Evolutionary conservation across 2,113 vertebrate genomes (phyloP).

Genomic region (Petroica traversi): DNA sequence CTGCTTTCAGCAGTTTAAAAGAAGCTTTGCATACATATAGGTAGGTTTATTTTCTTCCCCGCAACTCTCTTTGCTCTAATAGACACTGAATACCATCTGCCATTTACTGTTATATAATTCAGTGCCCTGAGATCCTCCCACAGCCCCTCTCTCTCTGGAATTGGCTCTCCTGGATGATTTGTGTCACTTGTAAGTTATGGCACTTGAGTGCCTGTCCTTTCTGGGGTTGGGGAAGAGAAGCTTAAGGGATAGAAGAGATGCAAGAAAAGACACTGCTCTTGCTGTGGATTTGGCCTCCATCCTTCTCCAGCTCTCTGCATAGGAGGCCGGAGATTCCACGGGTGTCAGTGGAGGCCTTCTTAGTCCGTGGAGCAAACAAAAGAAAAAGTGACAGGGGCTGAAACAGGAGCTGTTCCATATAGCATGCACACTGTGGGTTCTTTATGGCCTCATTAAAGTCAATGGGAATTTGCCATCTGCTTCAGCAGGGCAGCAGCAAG

Average conservation of each 20-base stretch:
- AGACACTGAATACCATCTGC: background rate
- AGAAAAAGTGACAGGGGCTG: background rate
- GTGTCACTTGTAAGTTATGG: background rate
- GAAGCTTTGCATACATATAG: fast-evolving
- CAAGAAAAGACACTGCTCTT: background rate
- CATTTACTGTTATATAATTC: background rate
- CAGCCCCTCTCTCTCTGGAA: background rate
- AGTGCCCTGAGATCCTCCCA: background rate
- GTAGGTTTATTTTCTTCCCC: background rate
- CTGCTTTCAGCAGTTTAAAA: background rate
- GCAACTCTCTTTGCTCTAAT: background rate
- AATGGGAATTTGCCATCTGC: conserved; percentile 1
- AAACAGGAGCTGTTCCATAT: background rate
- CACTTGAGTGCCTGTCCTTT: background rate
- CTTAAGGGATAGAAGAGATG: background rate
- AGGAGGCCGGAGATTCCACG: background rate
- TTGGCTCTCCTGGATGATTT: background rate
- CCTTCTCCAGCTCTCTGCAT: background rate
- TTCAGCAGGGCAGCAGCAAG: background rate
- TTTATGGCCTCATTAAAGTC: conserved; percentile 27
- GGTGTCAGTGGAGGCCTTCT: background rate
- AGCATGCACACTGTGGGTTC: background rate
- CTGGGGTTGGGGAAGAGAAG: background rate
- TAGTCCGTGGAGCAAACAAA: background rate
- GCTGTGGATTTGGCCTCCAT: background rate